Evolutionary conservation across 2,797 vertebrate genomes (phyloP).

Genomic region (Spinibarbus caldwelli): DNA sequence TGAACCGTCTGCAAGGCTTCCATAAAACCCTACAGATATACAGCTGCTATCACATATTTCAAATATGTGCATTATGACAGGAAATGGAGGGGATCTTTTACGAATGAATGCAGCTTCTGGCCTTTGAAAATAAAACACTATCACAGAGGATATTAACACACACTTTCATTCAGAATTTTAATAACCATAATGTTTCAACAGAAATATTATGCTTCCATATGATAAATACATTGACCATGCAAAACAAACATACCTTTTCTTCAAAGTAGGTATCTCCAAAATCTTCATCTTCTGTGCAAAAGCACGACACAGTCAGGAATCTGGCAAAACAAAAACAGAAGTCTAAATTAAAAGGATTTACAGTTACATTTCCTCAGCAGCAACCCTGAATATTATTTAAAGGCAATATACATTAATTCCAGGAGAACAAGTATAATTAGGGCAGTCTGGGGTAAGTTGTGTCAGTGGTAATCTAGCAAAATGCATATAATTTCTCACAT

Average conservation of each 20-base stretch:
- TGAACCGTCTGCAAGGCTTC: conserved; percentile 58
- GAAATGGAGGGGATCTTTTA: conserved; percentile 53
- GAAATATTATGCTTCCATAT: conserved; percentile 5
- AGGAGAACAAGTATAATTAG: too few species aligned
- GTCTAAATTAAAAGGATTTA: not conserved
- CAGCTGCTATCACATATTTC: conserved; percentile 60
- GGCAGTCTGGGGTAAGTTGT: too few species aligned
- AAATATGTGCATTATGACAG: conserved; percentile 68
- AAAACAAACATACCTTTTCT: conserved; percentile 28
- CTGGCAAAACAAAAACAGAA: not conserved
- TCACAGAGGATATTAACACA: conserved; percentile 28
- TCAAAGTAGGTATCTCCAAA: not conserved
- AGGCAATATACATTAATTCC: too few species aligned
- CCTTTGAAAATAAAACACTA: conserved; percentile 45
- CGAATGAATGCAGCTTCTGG: conserved; percentile 46
- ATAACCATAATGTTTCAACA: conserved; percentile 12
- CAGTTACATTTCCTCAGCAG: not conserved
- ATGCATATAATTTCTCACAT: not conserved
- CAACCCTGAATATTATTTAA: not conserved
- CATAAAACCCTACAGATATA: conserved; percentile 63
- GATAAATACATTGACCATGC: not conserved
- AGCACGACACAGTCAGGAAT: not conserved
- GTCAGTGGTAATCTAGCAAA: not conserved
- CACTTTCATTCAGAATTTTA: not conserved
- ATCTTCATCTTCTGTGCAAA: not conserved